Base-by-base conservation (phyloP, 2,113 vertebrate genomes). In the Leptobrachium leishanense region DNA sequence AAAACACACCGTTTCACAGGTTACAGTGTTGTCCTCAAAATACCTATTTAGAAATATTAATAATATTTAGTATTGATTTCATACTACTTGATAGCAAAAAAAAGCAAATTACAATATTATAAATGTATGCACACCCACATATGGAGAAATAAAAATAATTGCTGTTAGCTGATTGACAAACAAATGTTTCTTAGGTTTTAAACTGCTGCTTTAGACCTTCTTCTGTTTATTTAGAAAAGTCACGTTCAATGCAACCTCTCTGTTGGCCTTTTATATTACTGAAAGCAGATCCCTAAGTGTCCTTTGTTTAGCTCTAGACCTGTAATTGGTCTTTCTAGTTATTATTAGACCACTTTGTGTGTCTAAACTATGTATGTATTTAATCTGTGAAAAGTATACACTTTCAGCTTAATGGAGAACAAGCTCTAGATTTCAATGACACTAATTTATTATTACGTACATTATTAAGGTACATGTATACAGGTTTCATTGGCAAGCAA, bases 171-270 rank as follows among this genome's bases (percentile, higher is more conserved):
- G 5, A 42, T 7, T 53, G 75, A 68, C 68, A 66, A 76, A 54
- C 74, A 74, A 74, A 6, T 66, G 63, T 59, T 15, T 41, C 55
- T 77, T 69, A 77, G 46, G 75, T 54, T 31, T 31, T 31, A 69
- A 69, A 62, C 2, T 2, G 13, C 68, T 44, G 63, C 64, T 75
- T 62, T n/a, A 13, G 15, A 69, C 10, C 43, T 20, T 8, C 42
- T 69, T 69, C 42, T 77, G 55, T 62, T 77, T 77, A 6, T 77
- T 66, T 68, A 62, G 66, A 69, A 62, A 69, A 69, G 66, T 69
- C 54, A 77, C 54, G 10, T 77, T 69, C 54, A 59, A 50, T 62
- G 66, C 67, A 65, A 77, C 75, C 75, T 77, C 31, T 54, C 20
- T 69, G n/a, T 59, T 62, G 5, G 41, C 42, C 42, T 55, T 69